Conservation (phyloP, 2,113 vertebrate genomes). For the Atractosteus spatula region DNA sequence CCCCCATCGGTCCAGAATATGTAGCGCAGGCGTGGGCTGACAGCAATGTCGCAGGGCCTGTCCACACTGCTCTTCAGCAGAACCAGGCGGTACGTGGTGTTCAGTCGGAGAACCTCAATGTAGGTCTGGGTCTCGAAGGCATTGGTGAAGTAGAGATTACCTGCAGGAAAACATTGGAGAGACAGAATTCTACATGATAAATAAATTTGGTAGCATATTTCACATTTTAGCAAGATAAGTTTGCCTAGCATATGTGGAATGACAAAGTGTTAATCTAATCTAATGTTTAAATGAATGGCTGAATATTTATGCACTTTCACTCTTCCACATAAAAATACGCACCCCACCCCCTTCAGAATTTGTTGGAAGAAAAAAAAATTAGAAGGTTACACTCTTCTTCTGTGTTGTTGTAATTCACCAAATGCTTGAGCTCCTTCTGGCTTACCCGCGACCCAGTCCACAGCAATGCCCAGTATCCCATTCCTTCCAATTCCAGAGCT, state of each 20-base stretch:
- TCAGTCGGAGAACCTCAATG: slow-evolving; percentile 83
- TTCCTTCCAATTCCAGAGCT: slow-evolving; percentile 45
- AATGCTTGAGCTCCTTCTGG: background rate
- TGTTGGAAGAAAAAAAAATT: no score
- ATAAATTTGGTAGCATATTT: no score
- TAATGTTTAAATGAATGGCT: no score
- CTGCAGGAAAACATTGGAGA: slow-evolving; percentile 46
- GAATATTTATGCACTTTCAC: no score
- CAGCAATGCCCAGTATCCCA: slow-evolving; percentile 60
- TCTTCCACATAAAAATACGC: no score
- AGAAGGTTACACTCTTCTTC: no score
- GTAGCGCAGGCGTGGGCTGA: slow-evolving; percentile 83
- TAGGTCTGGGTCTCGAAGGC: slow-evolving; percentile 77
- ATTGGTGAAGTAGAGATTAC: slow-evolving; percentile 92
- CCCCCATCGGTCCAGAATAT: slow-evolving; percentile 91
- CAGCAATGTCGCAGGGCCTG: slow-evolving; percentile 78
- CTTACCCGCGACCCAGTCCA: slow-evolving; percentile 67
- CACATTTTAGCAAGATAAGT: no score
- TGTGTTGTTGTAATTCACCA: no score
- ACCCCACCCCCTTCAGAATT: no score
- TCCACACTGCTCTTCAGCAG: slow-evolving; percentile 80
- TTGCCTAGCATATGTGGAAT: no score
- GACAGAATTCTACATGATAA: background rate
- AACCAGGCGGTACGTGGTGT: slow-evolving; percentile 78
- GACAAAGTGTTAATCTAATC: no score